Conservation (phyloP, 2,888 invertebrate genomes). For the Azorinus chamasolen region DNA sequence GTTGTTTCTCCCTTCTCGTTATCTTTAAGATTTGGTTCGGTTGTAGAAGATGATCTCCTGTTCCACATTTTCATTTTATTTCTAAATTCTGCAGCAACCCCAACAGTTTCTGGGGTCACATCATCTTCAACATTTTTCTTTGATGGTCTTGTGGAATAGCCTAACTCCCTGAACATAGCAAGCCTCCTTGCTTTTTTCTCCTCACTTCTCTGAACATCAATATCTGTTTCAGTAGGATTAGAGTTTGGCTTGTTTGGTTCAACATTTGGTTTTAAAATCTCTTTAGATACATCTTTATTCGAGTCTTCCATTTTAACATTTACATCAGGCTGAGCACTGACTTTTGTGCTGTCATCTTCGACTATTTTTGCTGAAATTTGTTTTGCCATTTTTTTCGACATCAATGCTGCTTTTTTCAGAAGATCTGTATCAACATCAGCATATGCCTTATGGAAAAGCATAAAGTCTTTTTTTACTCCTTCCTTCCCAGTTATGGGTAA, state of each 20-base stretch:
- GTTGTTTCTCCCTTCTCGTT: not conserved
- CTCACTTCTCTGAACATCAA: constrained; percentile 5
- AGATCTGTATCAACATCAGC: constrained; percentile 52
- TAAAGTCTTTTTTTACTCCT: too few species aligned
- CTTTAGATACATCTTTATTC: constrained; percentile 1
- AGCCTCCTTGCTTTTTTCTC: constrained; percentile 34
- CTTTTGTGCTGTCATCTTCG: constrained; percentile 24
- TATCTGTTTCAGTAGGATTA: not conserved
- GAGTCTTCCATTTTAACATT: not conserved
- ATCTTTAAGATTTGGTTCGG: constrained; percentile 18
- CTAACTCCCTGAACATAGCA: constrained; percentile 48
- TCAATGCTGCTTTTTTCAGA: constrained; percentile 49
- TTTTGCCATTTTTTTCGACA: constrained; percentile 60
- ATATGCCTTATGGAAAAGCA: not conserved
- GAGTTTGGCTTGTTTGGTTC: not conserved
- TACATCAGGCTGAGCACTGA: not conserved
- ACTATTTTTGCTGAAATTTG: constrained; percentile 26
- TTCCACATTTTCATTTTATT: constrained; percentile 57
- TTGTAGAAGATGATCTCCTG: constrained; percentile 43
- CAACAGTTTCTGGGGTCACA: constrained; percentile 7
- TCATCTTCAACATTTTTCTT: constrained; percentile 40
- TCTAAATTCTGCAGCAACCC: constrained; percentile 28
- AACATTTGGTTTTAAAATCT: not conserved
- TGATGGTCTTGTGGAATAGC: constrained; percentile 56
- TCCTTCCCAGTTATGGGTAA: too few species aligned